phyloP scores from a whole-genome alignment of 2,113 vertebrate species.

The Nycticryphes semicollaris region DNA sequence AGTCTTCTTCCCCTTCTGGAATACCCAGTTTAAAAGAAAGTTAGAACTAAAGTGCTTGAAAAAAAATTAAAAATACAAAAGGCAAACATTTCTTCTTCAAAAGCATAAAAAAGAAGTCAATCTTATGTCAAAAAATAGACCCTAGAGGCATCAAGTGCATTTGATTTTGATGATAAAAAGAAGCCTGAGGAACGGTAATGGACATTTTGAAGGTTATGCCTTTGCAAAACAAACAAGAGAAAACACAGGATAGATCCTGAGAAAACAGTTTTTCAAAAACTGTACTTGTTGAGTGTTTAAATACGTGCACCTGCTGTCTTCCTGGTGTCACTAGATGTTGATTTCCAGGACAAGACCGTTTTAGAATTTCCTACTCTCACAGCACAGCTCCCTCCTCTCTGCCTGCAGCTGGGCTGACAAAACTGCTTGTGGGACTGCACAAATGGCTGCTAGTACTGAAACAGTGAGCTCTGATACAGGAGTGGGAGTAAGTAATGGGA shows the following conservation, averaged over 20 bases:
- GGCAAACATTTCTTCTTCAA: not conserved
- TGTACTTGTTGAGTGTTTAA: not conserved
- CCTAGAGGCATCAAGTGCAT: not conserved
- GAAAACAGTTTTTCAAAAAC: not conserved
- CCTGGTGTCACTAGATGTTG: not conserved
- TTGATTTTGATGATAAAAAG: not conserved
- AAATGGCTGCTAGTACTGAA: not conserved
- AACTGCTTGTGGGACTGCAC: not conserved
- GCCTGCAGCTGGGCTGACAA: not conserved
- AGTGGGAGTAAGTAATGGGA: not conserved
- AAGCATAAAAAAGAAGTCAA: not conserved
- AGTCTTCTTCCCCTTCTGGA: not conserved
- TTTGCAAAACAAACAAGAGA: not conserved
- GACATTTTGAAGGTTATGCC: not conserved
- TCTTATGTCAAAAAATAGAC: not conserved
- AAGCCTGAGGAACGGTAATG: not conserved
- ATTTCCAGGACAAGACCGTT: not conserved
- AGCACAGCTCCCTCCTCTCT: not conserved
- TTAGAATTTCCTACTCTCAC: not conserved
- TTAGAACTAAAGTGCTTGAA: not conserved
- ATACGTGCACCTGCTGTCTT: not conserved
- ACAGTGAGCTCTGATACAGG: not conserved
- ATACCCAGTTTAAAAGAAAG: not conserved
- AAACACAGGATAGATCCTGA: not conserved
- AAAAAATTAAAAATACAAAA: not conserved